Percentiles rank a stretch among this genome's conserved stretches.
phyloP scores from a whole-genome alignment of 1,140 invertebrate species.

The Oryctes rhinoceros region DNA sequence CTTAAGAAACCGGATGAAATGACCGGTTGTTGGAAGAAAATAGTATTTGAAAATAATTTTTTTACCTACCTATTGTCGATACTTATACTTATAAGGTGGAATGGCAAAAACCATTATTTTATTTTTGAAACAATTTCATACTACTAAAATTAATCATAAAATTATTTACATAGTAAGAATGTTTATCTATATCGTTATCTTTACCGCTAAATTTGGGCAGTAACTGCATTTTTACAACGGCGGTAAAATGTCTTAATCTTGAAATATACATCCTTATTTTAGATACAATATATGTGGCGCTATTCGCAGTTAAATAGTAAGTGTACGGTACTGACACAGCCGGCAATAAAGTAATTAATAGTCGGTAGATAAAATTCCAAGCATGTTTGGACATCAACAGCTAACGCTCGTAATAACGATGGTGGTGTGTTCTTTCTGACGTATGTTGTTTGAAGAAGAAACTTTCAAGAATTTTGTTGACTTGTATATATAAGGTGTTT shows the following conservation, averaged over 20 bases:
- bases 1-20: no score
- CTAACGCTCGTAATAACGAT: not conserved
- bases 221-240: not conserved
- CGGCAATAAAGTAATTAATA: constrained; percentile 9
- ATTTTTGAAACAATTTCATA: no score
- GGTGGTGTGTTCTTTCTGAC: not conserved
- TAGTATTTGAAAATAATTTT: no score
- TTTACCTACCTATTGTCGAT: no score
- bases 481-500: not conserved
- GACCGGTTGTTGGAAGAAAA: no score
- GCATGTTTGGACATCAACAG: not conserved
- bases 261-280: not conserved
- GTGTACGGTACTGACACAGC: not conserved
- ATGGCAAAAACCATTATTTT: no score
- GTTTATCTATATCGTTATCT: no score
- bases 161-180: not conserved
- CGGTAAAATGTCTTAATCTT: not conserved
- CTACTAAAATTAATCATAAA: no score
- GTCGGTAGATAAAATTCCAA: not conserved
- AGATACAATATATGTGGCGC: not conserved
- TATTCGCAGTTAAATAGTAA: not conserved
- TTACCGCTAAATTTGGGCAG: no score
- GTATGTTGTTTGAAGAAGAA: not conserved
- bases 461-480: not conserved
- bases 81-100: no score